Evolutionary conservation across 2,797 vertebrate genomes (phyloP).

Genomic region (Pangasius djambal): DNA sequence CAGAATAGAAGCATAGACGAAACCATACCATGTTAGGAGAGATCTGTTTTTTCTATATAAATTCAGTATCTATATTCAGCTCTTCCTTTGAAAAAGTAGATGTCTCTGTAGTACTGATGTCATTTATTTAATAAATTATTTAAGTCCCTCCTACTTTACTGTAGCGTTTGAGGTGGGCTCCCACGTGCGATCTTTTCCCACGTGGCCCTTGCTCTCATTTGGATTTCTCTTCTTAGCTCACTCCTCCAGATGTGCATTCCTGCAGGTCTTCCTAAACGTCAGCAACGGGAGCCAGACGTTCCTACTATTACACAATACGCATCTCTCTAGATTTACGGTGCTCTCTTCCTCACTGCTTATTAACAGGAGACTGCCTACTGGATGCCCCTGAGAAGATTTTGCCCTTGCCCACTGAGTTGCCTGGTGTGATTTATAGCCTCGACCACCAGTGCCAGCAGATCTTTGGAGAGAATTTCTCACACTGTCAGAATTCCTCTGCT

Average conservation of each 20-base stretch:
- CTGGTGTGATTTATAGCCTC: slow-evolving; percentile 83
- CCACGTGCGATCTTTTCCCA: slow-evolving; percentile 24
- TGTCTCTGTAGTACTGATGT: slow-evolving; percentile 11
- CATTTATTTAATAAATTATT: neutral
- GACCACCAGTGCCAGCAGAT: slow-evolving; percentile 94
- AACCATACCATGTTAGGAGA: neutral
- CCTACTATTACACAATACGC: slow-evolving; percentile 53
- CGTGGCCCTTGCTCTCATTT: slow-evolving; percentile 39
- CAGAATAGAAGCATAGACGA: neutral
- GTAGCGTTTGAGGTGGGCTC: slow-evolving; percentile 38
- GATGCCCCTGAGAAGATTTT: slow-evolving; percentile 81
- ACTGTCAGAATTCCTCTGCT: slow-evolving; percentile 87
- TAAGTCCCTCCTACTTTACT: slow-evolving; percentile 24
- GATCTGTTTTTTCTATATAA: neutral
- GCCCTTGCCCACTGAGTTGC: slow-evolving; percentile 80
- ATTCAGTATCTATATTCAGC: neutral
- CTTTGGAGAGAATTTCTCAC: slow-evolving; percentile 87
- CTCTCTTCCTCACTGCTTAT: slow-evolving; percentile 36
- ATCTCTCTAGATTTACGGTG: slow-evolving; percentile 49
- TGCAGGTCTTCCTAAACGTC: slow-evolving; percentile 57
- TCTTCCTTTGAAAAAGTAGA: neutral
- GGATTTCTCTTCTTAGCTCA: slow-evolving; percentile 42
- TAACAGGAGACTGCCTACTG: slow-evolving; percentile 90
- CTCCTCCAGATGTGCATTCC: slow-evolving; percentile 63
- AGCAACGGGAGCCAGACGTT: slow-evolving; percentile 48